These are phyloP conservation scores for Apostichopus californicus DNA, from an alignment of 35 echinoderm and acorn worm species.

Conservation along the genomic window DNA sequence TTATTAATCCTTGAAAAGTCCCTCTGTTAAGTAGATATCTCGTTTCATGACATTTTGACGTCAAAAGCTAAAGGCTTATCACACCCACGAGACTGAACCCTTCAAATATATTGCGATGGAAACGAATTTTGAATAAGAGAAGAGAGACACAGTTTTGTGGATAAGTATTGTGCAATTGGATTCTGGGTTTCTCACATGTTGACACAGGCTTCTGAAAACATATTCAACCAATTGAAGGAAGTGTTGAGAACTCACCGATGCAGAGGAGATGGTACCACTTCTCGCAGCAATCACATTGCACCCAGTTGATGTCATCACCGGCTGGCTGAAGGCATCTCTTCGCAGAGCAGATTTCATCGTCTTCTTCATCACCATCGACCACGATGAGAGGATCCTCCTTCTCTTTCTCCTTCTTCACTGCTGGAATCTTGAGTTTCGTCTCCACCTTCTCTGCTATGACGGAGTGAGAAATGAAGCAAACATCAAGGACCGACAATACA, in stretches of 20 bases:
- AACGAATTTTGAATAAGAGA: too few species aligned
- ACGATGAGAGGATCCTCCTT: conserved; percentile 66
- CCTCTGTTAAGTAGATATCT: too few species aligned
- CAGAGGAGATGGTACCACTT: conserved; percentile 98
- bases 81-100: too few species aligned
- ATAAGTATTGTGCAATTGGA: too few species aligned
- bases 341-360: conserved; percentile 96
- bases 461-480: not conserved
- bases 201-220: too few species aligned
- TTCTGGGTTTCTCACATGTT: too few species aligned
- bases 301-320: conserved; percentile 99
- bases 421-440: conserved; percentile 15
- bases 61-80: too few species aligned
- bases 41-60: too few species aligned
- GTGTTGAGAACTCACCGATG: conserved; percentile 75
- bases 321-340: conserved; percentile 90
- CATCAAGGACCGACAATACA: not conserved
- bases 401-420: conserved; percentile 50
- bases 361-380: conserved; percentile 93
- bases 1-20: too few species aligned
- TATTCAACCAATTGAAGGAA: too few species aligned
- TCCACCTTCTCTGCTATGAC: conserved; percentile 32
- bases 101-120: too few species aligned
- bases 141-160: too few species aligned
- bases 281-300: conserved; percentile 95